These are phyloP conservation scores for Agriopis aurantiaria DNA, from an alignment of 2,888 invertebrate species.

Conservation along the genomic window DNA sequence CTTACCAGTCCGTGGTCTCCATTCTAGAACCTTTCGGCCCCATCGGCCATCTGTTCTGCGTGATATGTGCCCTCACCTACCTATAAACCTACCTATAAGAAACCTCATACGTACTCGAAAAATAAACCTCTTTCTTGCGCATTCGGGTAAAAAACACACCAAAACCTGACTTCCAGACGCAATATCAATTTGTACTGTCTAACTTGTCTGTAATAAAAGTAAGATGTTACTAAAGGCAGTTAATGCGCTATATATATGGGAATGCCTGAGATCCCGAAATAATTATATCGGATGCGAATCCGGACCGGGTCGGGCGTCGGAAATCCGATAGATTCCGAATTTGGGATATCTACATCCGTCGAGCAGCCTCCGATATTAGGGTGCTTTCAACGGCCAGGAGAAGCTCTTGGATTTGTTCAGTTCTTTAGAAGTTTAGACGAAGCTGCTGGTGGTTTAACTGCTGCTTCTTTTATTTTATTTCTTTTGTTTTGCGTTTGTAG, in stretches of 20 bases:
- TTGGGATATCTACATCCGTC: constrained; percentile 44
- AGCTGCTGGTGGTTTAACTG: background rate
- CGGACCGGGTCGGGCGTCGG: constrained; percentile 40
- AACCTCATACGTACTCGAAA: too few relatives aligned
- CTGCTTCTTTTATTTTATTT: background rate
- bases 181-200: constrained; percentile 6
- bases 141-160: background rate
- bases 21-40: too few relatives aligned
- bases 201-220: constrained; percentile 24
- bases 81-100: too few relatives aligned
- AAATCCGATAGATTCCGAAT: constrained; percentile 41
- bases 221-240: constrained; percentile 18
- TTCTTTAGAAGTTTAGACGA: background rate
- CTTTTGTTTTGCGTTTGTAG: background rate
- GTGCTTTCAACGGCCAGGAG: constrained; percentile 27
- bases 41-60: too few relatives aligned
- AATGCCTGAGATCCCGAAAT: constrained; percentile 41
- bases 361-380: constrained; percentile 26
- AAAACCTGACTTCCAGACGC: background rate
- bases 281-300: constrained; percentile 43
- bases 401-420: constrained; percentile 14
- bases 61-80: too few relatives aligned
- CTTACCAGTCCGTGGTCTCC: too few relatives aligned
- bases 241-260: constrained; percentile 32
- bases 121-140: too few relatives aligned